Base-by-base conservation (phyloP, 2,113 vertebrate species). In the Peromyscus leucopus region DNA sequence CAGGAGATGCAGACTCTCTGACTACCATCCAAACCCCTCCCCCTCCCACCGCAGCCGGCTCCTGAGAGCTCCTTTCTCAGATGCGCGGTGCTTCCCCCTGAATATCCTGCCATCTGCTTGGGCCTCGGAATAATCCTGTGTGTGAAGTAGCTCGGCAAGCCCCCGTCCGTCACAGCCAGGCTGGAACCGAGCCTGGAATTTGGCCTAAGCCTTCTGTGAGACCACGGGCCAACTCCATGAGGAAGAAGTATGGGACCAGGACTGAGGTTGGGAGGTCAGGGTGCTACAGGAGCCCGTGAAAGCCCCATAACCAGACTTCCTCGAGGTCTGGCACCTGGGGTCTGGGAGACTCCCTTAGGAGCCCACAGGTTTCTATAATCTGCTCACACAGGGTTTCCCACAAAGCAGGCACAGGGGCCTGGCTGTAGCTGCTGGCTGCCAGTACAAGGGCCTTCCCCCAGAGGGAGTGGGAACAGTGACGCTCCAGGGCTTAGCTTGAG, bases 21-120 rank as follows among this genome's bases (percentile, higher is more conserved):
- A 55, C 84, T 39, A 1, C 24, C 17, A 0, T 65, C 80, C 89
- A n/a, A 26, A 0, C 33, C 90, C 80, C 85, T 84, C 59, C 63
- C 69, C 88, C 84, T 31, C 46, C 94, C 84, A 2, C 88, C 9
- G 0, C 9, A 63, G 65, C 97, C 79, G 36, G 31, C 90, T 88
- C 85, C 89, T 69, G 65, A 59, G 61, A 95, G 61, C 33, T 15
- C 91, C 96, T 93, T 86, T 96, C 96, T 95, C 93, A 79, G 5
- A 84, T 9, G 89, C 89, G 31, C 0, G 33, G 93, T 84, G 86
- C 86, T 76, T 92, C 96, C 95, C 71, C 65, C 69, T 94, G 93
- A 94, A 86, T 93, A 72, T 89, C 96, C 65, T 46, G 87, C 93
- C 97, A 96, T 96, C 95, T 98, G 97, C 96, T 97, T 79, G 86